Evolutionary conservation across 2,888 invertebrate species (phyloP), one percentile per base, ranked within the genome.

Genomic region (Drosophila picticornis): DNA sequence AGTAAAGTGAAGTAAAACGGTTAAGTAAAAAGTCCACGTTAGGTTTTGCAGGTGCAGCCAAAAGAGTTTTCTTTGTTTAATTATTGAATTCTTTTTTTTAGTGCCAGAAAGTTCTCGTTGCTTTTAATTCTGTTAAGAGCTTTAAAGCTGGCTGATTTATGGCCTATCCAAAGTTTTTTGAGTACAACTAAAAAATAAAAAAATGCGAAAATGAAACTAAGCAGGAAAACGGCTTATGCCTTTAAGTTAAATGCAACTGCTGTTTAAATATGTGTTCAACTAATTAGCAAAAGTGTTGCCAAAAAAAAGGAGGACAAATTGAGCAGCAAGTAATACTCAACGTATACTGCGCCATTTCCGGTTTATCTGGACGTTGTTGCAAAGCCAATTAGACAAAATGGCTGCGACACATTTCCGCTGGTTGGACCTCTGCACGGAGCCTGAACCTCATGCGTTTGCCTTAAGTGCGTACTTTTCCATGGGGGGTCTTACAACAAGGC

Each of bases 361-460:
- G 87, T 87, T 86, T 87, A 86, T 86, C 85, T 86, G 38, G 57
- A 68, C 68, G 68, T 72, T 69, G 77, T 72, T 74, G 73, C 82
- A 84, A 84, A 88, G 88, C 87, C 88, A 87, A 87, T 87, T 87
- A 87, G 88, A 77, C 86, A 88, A 88, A 86, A 88, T 88, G 86
- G 88, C 84, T 88, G 88, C 88, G 88, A 86, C 88, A 88, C 81
- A 86, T 87, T 87, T 86, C 83, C 87, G 88, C 88, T 86, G 88
- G 84, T 84, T 75, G 79, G 72, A 53, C 62, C 75, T 50, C 63
- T 52, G 56, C 55, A 60, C 51, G 68, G 66, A 55, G 43, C 48
- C 66, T 58, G 62, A 57, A 43, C 43, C 70, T 58, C 63, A 66
- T 81, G 79, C 68, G 68, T 67, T 61, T 60, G 51, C 65, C 53